Evolutionary conservation across 2,113 vertebrate genomes (phyloP).

Genomic region (Tonatia bakeri): DNA sequence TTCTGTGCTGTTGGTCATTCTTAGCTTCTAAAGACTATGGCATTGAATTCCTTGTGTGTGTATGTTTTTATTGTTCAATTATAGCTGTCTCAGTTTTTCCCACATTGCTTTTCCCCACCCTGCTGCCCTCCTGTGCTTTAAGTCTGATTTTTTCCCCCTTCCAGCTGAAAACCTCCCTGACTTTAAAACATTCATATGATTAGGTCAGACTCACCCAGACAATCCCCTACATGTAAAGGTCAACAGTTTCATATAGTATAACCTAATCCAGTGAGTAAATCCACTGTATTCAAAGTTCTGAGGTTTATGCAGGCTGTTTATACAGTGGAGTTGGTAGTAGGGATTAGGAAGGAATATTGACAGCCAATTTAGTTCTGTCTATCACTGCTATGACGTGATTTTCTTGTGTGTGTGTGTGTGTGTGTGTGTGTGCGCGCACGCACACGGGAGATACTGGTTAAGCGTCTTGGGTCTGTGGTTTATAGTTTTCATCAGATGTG

Average conservation of each 20-base stretch:
- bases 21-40: background rate
- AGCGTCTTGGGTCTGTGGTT: background rate
- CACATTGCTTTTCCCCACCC: too few relatives aligned
- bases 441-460: background rate
- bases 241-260: background rate
- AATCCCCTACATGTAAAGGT: background rate
- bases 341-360: background rate
- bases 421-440: too few relatives aligned
- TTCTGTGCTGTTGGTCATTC: background rate
- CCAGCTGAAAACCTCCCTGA: background rate
- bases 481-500: background rate
- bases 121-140: background rate
- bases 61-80: too few relatives aligned
- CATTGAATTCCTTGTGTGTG: background rate
- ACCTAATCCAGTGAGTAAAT: background rate
- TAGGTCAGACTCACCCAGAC: background rate
- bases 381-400: background rate
- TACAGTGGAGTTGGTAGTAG: background rate
- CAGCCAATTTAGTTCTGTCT: background rate
- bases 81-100: too few relatives aligned
- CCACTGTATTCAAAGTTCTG: background rate
- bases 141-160: background rate
- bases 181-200: background rate
- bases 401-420: background rate
- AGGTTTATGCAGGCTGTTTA: background rate